These are phyloP conservation scores for Micromesistius poutassou DNA, from an alignment of 2,797 vertebrate genomes.

Conservation along the genomic window DNA sequence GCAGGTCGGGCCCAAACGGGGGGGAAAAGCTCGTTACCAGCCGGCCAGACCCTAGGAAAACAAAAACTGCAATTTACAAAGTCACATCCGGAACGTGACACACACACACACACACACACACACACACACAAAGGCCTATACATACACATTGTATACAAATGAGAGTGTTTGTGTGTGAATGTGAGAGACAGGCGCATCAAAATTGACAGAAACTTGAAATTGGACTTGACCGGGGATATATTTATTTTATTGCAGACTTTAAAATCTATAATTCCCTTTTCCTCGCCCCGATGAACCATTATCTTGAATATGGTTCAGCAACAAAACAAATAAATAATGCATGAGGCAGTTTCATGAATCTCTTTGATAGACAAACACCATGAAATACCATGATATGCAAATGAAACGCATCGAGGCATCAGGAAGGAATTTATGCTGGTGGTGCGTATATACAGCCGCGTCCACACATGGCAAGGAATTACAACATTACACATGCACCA, in stretches of 20 bases:
- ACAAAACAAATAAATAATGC: slow-evolving; percentile 28
- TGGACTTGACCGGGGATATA: background rate
- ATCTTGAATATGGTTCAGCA: slow-evolving; percentile 13
- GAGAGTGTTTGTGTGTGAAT: background rate
- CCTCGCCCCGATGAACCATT: slow-evolving; percentile 16
- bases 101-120: too few relatives aligned
- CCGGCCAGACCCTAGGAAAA: slow-evolving; percentile 7
- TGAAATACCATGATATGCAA: slow-evolving; percentile 15
- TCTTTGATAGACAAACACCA: slow-evolving; percentile 22
- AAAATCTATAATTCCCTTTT: slow-evolving; percentile 6
- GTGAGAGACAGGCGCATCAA: background rate
- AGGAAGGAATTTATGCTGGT: background rate
- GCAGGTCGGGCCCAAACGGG: slow-evolving; percentile 38
- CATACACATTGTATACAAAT: background rate
- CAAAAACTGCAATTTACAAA: slow-evolving; percentile 41
- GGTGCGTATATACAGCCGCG: background rate
- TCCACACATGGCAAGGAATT: background rate
- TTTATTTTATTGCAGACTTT: slow-evolving; percentile 5
- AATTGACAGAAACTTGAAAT: background rate
- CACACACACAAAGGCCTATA: background rate
- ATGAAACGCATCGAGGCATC: slow-evolving; percentile 14
- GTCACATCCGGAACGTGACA: slow-evolving; percentile 35
- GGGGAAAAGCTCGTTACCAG: slow-evolving; percentile 17
- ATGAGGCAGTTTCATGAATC: slow-evolving; percentile 13
- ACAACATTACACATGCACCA: slow-evolving; percentile 48